phyloP scores from a whole-genome alignment of 2,113 vertebrate genomes.

The Gambusia holbrooki region DNA sequence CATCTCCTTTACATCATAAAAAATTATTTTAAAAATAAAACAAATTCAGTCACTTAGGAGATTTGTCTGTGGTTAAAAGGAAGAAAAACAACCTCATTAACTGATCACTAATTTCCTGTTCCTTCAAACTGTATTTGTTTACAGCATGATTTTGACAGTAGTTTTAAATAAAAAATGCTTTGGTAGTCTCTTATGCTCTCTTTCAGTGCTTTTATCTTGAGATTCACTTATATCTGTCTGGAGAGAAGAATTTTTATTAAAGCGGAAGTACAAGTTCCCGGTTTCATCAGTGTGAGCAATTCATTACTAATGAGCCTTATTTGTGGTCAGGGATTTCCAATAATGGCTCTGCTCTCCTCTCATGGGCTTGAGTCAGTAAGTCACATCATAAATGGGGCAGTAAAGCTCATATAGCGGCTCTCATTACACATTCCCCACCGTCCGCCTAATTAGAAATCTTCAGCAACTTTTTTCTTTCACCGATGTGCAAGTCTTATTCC shows the following conservation, averaged over 20 bases:
- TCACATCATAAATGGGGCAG: slow-evolving; percentile 17
- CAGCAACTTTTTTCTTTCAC: slow-evolving; percentile 21
- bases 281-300: slow-evolving; percentile 16
- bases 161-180: not conserved
- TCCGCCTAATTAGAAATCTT: slow-evolving; percentile 29
- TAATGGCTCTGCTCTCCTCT: slow-evolving; percentile 31
- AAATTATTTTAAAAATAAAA: not conserved
- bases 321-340: slow-evolving; percentile 20
- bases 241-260: not conserved
- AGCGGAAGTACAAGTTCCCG: slow-evolving; percentile 12
- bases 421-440: slow-evolving; percentile 8
- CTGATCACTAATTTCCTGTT: not conserved
- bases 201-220: not conserved
- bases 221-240: slow-evolving; percentile 10
- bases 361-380: slow-evolving; percentile 3
- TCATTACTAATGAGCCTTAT: slow-evolving; percentile 29
- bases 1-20: not conserved
- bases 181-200: too few relatives aligned
- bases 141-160: not conserved
- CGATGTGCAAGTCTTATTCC: slow-evolving; percentile 51
- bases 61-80: not conserved
- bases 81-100: not conserved
- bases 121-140: not conserved
- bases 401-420: slow-evolving; percentile 22
- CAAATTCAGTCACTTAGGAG: slow-evolving; percentile 2